Percentiles rank a stretch among this genome's conserved stretches.
Evolutionary conservation across 2,113 vertebrate species (phyloP).

Genomic region (Gracilinanus agilis): DNA sequence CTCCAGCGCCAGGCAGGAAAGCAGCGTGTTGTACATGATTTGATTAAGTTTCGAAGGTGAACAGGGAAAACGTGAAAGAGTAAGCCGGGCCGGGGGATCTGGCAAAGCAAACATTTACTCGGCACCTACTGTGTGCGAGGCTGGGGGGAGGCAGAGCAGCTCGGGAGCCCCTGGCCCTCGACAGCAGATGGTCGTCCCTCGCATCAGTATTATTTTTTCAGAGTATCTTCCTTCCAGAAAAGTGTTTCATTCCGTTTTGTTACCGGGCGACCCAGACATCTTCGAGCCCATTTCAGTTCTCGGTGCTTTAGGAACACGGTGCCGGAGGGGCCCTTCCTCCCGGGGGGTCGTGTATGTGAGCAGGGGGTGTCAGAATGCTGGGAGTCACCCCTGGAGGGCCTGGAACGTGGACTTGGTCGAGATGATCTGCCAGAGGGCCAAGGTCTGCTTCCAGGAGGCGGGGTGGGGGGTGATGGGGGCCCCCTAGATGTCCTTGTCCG

Average conservation of each 20-base stretch:
- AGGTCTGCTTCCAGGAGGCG: background rate
- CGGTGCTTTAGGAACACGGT: too few species aligned
- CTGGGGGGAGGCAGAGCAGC: background rate
- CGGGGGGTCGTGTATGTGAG: too few species aligned
- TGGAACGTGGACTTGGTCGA: background rate
- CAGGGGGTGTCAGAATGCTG: too few species aligned
- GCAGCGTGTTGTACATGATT: constrained; percentile 39
- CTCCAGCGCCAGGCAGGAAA: constrained; percentile 62
- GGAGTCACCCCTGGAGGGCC: too few species aligned
- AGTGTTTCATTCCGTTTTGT: background rate
- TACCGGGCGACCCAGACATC: too few species aligned
- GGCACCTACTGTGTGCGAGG: too few species aligned
- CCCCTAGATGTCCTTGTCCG: too few species aligned
- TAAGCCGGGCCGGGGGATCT: background rate
- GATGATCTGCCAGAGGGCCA: background rate
- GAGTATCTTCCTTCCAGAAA: background rate
- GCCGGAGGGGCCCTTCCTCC: too few species aligned
- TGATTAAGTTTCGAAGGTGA: background rate
- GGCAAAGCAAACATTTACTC: background rate
- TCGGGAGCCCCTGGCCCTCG: background rate
- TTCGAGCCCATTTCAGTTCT: background rate
- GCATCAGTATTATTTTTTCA: background rate
- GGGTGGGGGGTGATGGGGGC: too few species aligned
- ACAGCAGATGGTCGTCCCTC: too few species aligned
- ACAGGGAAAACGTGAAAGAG: too few species aligned